Base-by-base conservation (phyloP, 2,888 invertebrate genomes). In the Drosophila monieri region DNA sequence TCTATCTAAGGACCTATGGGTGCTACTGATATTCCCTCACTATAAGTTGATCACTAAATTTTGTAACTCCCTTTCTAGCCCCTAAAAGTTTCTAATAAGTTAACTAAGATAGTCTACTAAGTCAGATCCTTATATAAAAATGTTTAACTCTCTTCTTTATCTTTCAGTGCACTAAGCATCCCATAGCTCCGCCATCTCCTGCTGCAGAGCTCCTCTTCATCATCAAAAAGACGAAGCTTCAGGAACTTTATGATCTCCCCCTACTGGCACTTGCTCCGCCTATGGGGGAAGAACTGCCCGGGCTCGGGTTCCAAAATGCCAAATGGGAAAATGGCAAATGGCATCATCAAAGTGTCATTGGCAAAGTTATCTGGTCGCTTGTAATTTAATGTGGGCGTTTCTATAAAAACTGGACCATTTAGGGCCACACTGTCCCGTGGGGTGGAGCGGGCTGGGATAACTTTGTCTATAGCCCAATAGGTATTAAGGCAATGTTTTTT, bases 371-470 rank as follows among this genome's bases (percentile, higher is more conserved):
- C 66, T 56, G 52, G 47, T 21, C 56, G 74, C 76, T 62, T 78
- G 80, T 84, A 80, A 84, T 80, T 84, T 80, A 80, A 80, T 80
- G 80, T 76, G 78, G 55, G 65, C 77, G 74, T 51, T 56, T 56
- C 68, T 68, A 68, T 68, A 68, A 68, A 51, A 68, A 61, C 62
- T 64, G 62, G 44, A 64, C 51, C 62, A 61, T 64, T 64, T 64
- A 51, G 52, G 61, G 61, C 39, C 47, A 39, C 60, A 58, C 46
- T 60, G 58, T 58, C 10, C n/a, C 35, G 6, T 3, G 32, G 12
- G 32, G 10, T 3, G 32, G 32, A 3, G 10, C 0, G 3, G 4
- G 10, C 46, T 32, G 18, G 30, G 14, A 39, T 27, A 27, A 27
- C 27, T 27, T 9, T 27, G 27, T 27, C 49, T 48, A 21, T 21